A percentile compares a stretch with the other conserved stretches of the same genome.
These are phyloP conservation scores for Nysson spinosus DNA, from an alignment of 2,888 invertebrate species.

Conservation along the genomic window DNA sequence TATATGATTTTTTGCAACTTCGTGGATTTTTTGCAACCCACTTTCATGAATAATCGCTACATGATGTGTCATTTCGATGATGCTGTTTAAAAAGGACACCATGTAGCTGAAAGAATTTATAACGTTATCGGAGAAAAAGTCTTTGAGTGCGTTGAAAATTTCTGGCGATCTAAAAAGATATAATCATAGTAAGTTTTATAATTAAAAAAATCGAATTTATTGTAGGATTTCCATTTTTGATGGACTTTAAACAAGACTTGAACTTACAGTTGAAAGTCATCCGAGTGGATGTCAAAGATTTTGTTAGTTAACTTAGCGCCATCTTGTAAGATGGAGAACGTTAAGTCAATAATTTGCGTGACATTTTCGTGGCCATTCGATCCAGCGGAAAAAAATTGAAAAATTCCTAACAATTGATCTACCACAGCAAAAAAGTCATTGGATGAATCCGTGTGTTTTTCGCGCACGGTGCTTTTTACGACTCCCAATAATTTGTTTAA, in stretches of 20 bases:
- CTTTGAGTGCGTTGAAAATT: slow-evolving; percentile 60
- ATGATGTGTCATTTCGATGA: slow-evolving; percentile 65
- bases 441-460: slow-evolving; percentile 8
- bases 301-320: slow-evolving; percentile 60
- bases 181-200: background rate
- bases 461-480: slow-evolving; percentile 49
- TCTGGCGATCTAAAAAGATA: slow-evolving; percentile 63
- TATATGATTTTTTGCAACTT: slow-evolving; percentile 59
- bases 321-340: slow-evolving; percentile 61
- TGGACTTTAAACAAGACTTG: background rate
- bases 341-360: slow-evolving; percentile 60
- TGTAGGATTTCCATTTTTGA: no score
- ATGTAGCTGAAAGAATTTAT: slow-evolving; percentile 64
- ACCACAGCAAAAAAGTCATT: slow-evolving; percentile 43
- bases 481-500: slow-evolving; percentile 63
- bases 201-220: no score
- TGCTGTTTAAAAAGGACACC: slow-evolving; percentile 60
- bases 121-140: slow-evolving; percentile 61
- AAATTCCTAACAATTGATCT: slow-evolving; percentile 27
- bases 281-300: slow-evolving; percentile 58
- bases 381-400: slow-evolving; percentile 20
- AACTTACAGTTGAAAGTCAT: slow-evolving; percentile 64
- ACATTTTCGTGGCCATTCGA: slow-evolving; percentile 38
- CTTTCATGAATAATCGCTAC: slow-evolving; percentile 66
- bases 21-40: slow-evolving; percentile 55